Evolutionary conservation across 30 jellyfish, hydroid and myxozoan species (phyloP).

Genomic region (Catostylus mosaicus): DNA sequence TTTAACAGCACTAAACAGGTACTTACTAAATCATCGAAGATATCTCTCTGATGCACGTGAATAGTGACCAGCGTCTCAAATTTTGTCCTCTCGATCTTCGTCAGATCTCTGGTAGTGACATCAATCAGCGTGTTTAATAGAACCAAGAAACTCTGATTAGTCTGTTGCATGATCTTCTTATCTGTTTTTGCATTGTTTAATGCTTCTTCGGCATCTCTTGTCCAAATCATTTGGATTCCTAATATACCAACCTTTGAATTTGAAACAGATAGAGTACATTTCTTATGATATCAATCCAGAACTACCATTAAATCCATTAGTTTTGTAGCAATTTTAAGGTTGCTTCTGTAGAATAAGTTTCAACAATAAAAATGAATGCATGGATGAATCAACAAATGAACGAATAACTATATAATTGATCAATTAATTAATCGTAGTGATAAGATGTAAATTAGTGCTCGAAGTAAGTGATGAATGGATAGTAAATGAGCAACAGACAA

Average conservation of each 20-base stretch:
- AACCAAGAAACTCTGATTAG: constrained; percentile 80
- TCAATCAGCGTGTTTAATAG: constrained; percentile 88
- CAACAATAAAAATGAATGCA: no score
- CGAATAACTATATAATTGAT: no score
- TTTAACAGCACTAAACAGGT: no score
- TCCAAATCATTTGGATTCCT: constrained; percentile 98
- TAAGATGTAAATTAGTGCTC: no score
- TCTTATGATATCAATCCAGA: no score
- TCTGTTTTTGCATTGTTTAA: constrained; percentile 79
- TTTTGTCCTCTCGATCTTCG: constrained; percentile 95
- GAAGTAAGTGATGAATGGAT: no score
- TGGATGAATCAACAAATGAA: no score
- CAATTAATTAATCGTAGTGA: no score
- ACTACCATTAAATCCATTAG: no score
- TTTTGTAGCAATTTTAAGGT: no score
- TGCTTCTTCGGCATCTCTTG: constrained; percentile 98
- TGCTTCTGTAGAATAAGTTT: no score
- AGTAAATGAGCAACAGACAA: no score
- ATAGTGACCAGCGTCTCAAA: constrained; percentile 96
- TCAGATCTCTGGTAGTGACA: constrained; percentile 86
- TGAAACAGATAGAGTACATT: background rate
- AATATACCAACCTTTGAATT: constrained; percentile 87
- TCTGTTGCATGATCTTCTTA: constrained; percentile 86
- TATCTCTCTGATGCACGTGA: constrained; percentile 97
- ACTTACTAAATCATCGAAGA: constrained; percentile 96